Evolutionary conservation across 2,797 vertebrate species (phyloP).

Genomic region (Octomys mimax): DNA sequence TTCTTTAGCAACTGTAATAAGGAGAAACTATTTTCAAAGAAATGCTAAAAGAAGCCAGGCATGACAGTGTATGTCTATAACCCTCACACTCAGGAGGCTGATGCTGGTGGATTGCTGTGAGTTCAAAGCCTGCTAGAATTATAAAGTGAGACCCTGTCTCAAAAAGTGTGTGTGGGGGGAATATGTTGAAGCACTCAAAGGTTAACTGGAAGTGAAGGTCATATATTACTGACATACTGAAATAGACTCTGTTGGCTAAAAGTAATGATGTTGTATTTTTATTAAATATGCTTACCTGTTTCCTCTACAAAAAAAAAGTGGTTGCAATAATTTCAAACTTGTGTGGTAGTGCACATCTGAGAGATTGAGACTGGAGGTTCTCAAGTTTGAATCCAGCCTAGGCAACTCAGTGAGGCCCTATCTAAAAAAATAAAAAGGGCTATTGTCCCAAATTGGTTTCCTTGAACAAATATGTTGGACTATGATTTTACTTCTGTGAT

Average conservation of each 20-base stretch:
- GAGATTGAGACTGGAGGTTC: not conserved
- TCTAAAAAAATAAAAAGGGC: not conserved
- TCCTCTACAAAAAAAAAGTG: not conserved
- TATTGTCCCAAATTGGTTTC: not conserved
- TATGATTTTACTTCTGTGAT: not conserved
- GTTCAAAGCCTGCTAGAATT: not conserved
- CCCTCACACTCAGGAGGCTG: not conserved
- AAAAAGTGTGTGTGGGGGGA: no score
- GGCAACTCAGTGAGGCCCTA: not conserved
- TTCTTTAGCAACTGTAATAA: not conserved
- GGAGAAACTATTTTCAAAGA: constrained; percentile 6
- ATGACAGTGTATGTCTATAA: not conserved
- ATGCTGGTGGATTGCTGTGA: not conserved
- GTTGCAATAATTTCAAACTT: not conserved
- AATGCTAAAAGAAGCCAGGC: not conserved
- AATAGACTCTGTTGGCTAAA: not conserved
- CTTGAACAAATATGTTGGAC: not conserved
- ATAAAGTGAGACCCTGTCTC: no score
- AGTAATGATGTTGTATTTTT: not conserved
- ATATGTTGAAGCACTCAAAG: not conserved
- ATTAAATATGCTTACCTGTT: not conserved
- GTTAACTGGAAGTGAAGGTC: not conserved
- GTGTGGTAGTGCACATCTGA: not conserved
- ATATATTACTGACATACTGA: not conserved
- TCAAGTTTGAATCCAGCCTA: not conserved